Evolutionary conservation across 2,888 invertebrate genomes (phyloP), one percentile per base, ranked within the genome.

Genomic region (Aleiodes testaceus): DNA sequence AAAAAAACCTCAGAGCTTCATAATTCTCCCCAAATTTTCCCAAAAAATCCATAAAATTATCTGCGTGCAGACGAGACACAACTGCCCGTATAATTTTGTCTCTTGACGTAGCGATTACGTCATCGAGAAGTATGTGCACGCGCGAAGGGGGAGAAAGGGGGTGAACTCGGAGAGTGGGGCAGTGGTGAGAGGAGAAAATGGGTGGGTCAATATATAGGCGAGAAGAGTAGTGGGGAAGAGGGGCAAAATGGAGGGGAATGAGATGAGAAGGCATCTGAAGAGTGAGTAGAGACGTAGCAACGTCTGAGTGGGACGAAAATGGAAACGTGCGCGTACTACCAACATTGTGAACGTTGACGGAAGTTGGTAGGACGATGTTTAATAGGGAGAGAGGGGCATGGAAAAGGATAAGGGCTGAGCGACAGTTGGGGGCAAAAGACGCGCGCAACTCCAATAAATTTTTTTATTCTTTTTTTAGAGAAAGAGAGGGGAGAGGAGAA

Each of bases 21-120:
- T n/a, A n/a, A n/a, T 26, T 26, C 26, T 26, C 26, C 26, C 26
- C 26, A 26, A 20, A 52, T 9, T 20, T 9, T 22, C 52, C 22
- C 22, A 26, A 22, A 26, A 53, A 30, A 22, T 26, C 12, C 12
- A 53, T 53, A 53, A 26, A 53, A 20, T 53, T n/a, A 53, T 53
- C 26, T 26, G 4, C 26, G 26, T 52, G 52, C 52, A 52, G 7
- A 12, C 22, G 26, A 53, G 26, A 7, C 53, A 53, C 26, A 47
- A 69, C 76, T 74, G 76, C 72, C 75, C 74, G 74, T 74, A 9
- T 45, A 49, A 49, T 49, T 36, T 36, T 36, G 70, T 74, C 61
- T 61, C 64, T 70, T 80, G 82, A 82, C 83, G 82, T 81, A 80
- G 79, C 69, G 70, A 72, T 81, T 81, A 81, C 81, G 82, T 82